Evolutionary conservation across 2,888 invertebrate species (phyloP).

Genomic region (Morinoia aosen): DNA sequence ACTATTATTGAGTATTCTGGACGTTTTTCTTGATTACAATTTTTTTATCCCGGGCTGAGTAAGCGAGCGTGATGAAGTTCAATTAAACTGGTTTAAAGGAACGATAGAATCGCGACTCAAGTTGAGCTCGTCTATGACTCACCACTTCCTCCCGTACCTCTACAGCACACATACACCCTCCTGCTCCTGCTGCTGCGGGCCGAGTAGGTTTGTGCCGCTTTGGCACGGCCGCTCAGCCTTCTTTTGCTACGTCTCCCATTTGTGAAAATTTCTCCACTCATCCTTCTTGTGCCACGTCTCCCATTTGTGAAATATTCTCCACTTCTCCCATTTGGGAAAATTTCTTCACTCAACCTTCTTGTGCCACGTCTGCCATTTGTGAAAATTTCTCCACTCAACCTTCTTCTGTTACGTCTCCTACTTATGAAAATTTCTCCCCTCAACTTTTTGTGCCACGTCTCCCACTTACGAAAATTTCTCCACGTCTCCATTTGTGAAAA

Average conservation of each 20-base stretch:
- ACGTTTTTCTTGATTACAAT: neutral
- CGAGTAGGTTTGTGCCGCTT: too few relatives aligned
- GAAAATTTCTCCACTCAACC: neutral
- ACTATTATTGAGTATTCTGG: neutral
- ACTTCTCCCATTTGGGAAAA: too few relatives aligned
- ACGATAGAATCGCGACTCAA: neutral
- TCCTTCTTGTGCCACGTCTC: neutral
- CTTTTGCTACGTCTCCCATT: too few relatives aligned
- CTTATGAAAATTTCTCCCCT: too few relatives aligned
- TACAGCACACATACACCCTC: neutral
- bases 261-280: neutral
- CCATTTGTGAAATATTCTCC: neutral
- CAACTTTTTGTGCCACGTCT: too few relatives aligned
- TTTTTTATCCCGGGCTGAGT: neutral
- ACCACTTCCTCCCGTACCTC: neutral
- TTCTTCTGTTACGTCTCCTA: too few relatives aligned
- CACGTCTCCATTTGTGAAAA: too few relatives aligned
- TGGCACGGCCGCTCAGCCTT: too few relatives aligned
- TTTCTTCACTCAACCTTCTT: neutral
- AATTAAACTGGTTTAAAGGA: slow-evolving; percentile 29
- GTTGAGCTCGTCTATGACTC: neutral
- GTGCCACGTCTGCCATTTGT: neutral
- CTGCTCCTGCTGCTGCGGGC: neutral
- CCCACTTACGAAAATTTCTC: too few relatives aligned
- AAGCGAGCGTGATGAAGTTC: neutral